Conservation (phyloP, 2,888 invertebrate genomes). For the Deroplatys truncata region DNA sequence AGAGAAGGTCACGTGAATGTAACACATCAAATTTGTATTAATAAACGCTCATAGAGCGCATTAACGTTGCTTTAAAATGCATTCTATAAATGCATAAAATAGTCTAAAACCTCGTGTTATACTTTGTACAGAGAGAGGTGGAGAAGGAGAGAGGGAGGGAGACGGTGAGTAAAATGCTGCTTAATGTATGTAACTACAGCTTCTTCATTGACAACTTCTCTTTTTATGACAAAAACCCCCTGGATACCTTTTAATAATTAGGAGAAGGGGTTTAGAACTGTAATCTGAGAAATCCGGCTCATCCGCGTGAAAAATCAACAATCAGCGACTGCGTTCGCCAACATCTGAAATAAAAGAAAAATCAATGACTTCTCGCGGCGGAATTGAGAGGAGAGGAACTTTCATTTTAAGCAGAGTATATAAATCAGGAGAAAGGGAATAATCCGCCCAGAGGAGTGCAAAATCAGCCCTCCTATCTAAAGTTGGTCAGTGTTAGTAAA, state of each 20-base stretch:
- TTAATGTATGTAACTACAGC: no score
- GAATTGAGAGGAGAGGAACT: neutral
- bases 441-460: neutral
- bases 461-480: neutral
- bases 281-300: slow-evolving; percentile 23
- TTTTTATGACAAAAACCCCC: neutral
- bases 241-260: neutral
- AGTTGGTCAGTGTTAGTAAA: no score
- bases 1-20: no score
- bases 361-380: neutral
- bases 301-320: slow-evolving; percentile 23
- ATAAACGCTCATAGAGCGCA: no score
- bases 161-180: no score
- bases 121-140: no score
- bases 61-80: no score
- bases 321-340: neutral
- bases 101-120: no score
- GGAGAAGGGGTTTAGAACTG: slow-evolving; percentile 10
- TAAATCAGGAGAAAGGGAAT: neutral
- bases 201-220: neutral
- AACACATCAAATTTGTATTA: no score
- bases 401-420: neutral
- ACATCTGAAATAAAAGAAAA: neutral
- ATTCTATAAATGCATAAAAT: no score
- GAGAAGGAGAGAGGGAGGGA: no score